These are phyloP conservation scores for Pelecanoides urinatrix DNA, from an alignment of 2,113 vertebrate genomes.

Conservation along the genomic window DNA sequence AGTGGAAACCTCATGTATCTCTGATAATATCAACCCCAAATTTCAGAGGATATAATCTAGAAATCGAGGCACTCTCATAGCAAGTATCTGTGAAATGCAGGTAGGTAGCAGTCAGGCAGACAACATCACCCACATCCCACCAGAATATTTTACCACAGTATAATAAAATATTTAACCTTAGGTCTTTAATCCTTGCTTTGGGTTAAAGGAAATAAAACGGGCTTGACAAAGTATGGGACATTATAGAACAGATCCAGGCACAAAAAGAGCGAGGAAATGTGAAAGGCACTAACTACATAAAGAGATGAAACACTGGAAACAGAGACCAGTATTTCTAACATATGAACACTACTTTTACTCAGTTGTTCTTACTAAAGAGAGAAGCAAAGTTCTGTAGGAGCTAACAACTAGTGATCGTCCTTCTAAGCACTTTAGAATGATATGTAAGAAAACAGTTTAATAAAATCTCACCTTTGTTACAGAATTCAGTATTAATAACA, in stretches of 20 bases:
- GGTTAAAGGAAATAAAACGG: not conserved
- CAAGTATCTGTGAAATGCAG: not conserved
- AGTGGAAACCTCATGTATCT: not conserved
- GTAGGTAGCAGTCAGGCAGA: not conserved
- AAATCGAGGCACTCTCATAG: not conserved
- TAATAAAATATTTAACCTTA: not conserved
- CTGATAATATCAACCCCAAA: not conserved
- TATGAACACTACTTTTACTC: not conserved
- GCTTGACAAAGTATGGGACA: not conserved
- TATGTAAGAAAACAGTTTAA: not conserved
- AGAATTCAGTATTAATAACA: not conserved
- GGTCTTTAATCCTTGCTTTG: not conserved
- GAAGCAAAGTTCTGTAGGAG: not conserved
- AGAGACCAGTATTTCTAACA: not conserved
- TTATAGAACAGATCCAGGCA: not conserved
- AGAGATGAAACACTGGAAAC: not conserved
- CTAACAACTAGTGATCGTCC: not conserved
- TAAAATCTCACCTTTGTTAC: not conserved
- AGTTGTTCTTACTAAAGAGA: not conserved
- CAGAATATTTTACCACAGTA: not conserved
- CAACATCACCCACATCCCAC: not conserved
- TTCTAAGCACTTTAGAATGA: not conserved
- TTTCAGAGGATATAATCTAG: not conserved
- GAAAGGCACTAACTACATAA: not conserved
- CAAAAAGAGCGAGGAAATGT: not conserved